A percentile compares a stretch with the other conserved stretches of the same genome.
Evolutionary conservation across 2,888 invertebrate genomes (phyloP).

Genomic region (Ametastegia equiseti): DNA sequence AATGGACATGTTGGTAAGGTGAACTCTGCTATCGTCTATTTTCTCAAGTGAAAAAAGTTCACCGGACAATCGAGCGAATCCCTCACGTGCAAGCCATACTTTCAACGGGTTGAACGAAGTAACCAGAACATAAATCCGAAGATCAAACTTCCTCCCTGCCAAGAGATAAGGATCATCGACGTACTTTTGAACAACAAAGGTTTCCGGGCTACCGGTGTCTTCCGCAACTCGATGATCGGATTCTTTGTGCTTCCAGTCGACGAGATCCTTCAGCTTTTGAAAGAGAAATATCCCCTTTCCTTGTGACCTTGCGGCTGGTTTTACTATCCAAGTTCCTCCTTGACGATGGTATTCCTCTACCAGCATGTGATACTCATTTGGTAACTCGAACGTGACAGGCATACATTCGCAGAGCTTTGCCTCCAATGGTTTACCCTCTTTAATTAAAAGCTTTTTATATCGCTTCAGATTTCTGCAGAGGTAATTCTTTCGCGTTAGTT

Average conservation of each 20-base stretch:
- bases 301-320: conserved; percentile 80
- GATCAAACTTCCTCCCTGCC: conserved; percentile 81
- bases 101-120: conserved; percentile 76
- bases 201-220: conserved; percentile 56
- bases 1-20: conserved; percentile 80
- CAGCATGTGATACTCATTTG: conserved; percentile 81
- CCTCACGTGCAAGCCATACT: conserved; percentile 80
- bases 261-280: conserved; percentile 73
- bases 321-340: conserved; percentile 82
- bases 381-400: conserved; percentile 80
- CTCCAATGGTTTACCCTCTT: conserved; percentile 69
- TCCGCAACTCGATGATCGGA: conserved; percentile 50
- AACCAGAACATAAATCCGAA: conserved; percentile 81
- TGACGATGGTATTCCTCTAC: conserved; percentile 80
- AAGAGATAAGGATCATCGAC: conserved; percentile 80
- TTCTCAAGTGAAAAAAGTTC: conserved; percentile 78
- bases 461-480: conserved; percentile 79
- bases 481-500: conserved; percentile 80
- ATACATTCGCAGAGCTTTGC: conserved; percentile 78
- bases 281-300: conserved; percentile 82
- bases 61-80: conserved; percentile 81
- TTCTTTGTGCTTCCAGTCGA: conserved; percentile 67
- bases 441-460: conserved; percentile 68
- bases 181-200: conserved; percentile 80
- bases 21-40: conserved; percentile 79